A percentile compares a stretch with the other conserved stretches of the same genome.
Evolutionary conservation across 2,888 invertebrate genomes (phyloP).

Genomic region (Clusia tigrina): DNA sequence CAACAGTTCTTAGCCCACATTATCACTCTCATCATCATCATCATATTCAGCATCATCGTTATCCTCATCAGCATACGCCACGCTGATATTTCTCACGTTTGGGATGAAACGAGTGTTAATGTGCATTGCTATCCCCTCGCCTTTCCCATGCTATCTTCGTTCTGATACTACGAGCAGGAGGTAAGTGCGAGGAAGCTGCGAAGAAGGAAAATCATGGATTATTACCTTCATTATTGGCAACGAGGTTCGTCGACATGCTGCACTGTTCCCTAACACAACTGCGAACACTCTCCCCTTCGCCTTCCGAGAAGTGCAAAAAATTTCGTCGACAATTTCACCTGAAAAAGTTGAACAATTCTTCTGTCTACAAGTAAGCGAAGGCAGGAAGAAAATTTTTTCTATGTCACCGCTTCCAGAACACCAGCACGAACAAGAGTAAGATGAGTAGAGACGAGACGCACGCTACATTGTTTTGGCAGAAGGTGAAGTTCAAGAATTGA

Average conservation of each 20-base stretch:
- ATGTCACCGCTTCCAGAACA: too few species aligned
- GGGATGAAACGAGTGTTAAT: slow-evolving; percentile 13
- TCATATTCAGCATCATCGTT: neutral
- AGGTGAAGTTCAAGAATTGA: too few species aligned
- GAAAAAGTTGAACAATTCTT: slow-evolving; percentile 2
- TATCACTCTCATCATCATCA: slow-evolving; percentile 7
- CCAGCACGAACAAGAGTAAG: too few species aligned
- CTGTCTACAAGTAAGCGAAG: neutral
- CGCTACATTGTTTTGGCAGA: too few species aligned
- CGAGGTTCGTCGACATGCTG: neutral
- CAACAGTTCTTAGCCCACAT: slow-evolving; percentile 1
- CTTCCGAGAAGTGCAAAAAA: slow-evolving; percentile 3
- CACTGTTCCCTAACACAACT: neutral
- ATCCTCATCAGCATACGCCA: neutral
- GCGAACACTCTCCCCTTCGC: neutral
- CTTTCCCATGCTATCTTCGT: neutral
- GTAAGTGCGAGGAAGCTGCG: neutral
- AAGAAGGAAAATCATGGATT: slow-evolving; percentile 14
- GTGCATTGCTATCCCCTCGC: neutral
- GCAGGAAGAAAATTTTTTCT: neutral
- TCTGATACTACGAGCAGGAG: neutral
- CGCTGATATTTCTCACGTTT: neutral
- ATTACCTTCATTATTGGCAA: slow-evolving; percentile 15
- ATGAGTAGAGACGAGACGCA: too few species aligned
- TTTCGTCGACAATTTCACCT: slow-evolving; percentile 15